phyloP scores from a whole-genome alignment of 2,113 vertebrate genomes.

The Ceyx cyanopectus region DNA sequence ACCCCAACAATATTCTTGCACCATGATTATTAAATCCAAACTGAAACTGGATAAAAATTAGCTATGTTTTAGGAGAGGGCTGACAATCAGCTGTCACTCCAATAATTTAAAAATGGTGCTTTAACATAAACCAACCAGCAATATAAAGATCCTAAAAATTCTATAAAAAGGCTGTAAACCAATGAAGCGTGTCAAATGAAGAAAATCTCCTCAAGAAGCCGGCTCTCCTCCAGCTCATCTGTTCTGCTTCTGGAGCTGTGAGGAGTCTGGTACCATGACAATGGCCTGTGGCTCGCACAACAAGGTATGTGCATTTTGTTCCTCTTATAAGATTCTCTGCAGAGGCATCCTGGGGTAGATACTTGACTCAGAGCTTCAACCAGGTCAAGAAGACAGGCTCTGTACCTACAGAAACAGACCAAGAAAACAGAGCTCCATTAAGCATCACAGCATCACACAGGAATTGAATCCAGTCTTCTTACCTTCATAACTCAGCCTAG shows the following conservation, averaged over 20 bases:
- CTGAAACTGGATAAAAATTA: constrained; percentile 6
- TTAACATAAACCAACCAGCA: constrained; percentile 26
- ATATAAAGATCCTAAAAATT: background rate
- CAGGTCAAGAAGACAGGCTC: constrained; percentile 84
- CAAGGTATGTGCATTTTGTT: background rate
- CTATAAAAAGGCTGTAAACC: background rate
- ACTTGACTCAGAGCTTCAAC: constrained; percentile 83
- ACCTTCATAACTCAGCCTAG: background rate
- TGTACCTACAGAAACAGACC: constrained; percentile 77
- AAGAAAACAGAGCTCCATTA: background rate
- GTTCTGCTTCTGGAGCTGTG: constrained; percentile 48
- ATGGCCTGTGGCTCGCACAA: background rate
- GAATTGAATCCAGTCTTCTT: background rate
- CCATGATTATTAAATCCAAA: constrained; percentile 40
- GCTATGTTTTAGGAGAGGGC: constrained; percentile 1
- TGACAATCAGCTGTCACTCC: constrained; percentile 39
- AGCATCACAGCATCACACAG: background rate
- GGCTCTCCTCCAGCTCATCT: constrained; percentile 86
- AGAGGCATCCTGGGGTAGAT: constrained; percentile 32
- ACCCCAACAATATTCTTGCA: background rate
- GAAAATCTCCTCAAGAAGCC: constrained; percentile 94
- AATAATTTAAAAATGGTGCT: constrained; percentile 69
- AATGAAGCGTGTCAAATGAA: constrained; percentile 84
- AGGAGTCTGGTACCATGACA: constrained; percentile 20
- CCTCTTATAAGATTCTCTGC: background rate